phyloP scores from a whole-genome alignment of 1,140 invertebrate species.

The Drosophila miranda region DNA sequence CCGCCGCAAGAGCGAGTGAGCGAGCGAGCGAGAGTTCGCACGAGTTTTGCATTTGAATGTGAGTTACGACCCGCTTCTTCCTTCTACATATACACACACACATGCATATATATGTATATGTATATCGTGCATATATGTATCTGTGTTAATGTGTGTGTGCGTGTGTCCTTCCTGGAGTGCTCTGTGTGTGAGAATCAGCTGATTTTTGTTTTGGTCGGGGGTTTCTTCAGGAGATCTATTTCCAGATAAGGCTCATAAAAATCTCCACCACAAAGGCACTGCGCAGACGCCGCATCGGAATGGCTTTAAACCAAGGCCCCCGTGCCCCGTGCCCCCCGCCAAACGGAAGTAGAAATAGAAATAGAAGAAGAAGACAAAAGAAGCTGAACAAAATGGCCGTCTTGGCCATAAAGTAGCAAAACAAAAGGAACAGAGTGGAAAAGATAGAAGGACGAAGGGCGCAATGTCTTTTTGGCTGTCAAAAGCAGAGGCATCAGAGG shows the following conservation, averaged over 20 bases:
- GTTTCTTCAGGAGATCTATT: constrained; percentile 46
- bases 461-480: too few species aligned
- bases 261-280: not conserved
- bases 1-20: constrained; percentile 7
- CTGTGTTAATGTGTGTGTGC: too few species aligned
- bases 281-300: constrained; percentile 53
- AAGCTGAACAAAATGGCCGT: constrained; percentile 43
- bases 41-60: constrained; percentile 80
- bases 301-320: constrained; percentile 28
- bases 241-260: constrained; percentile 46
- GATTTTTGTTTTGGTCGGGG: constrained; percentile 73
- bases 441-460: constrained; percentile 1
- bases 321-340: not conserved
- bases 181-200: constrained; percentile 53
- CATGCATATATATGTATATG: not conserved
- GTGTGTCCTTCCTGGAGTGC: not conserved
- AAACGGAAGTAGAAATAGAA: too few species aligned
- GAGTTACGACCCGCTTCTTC: constrained; percentile 58
- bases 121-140: not conserved
- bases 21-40: constrained; percentile 70
- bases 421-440: constrained; percentile 17
- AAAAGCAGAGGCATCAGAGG: not conserved
- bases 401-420: constrained; percentile 46
- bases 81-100: constrained; percentile 4
- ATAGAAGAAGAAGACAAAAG: constrained; percentile 1